Evolutionary conservation across 2,113 vertebrate genomes (phyloP).

Genomic region (Oncorhynchus gorbuscha): DNA sequence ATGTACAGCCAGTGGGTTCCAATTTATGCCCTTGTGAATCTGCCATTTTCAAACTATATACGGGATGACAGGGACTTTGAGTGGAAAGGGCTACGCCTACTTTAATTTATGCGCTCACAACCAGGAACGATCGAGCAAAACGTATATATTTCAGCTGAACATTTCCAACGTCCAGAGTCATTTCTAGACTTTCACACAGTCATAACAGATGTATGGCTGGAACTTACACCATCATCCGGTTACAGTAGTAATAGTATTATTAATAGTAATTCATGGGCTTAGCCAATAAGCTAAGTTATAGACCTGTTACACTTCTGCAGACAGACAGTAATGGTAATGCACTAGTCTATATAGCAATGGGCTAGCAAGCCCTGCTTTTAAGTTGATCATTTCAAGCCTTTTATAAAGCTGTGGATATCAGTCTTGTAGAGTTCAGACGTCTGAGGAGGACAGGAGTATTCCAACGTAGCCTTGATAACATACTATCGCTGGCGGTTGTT

Average conservation of each 20-base stretch:
- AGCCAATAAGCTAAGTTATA: neutral
- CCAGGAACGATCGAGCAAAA: neutral
- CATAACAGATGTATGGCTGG: neutral
- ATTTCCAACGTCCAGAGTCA: conserved; percentile 1
- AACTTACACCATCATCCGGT: neutral
- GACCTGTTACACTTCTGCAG: neutral
- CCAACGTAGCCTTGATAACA: conserved; percentile 55
- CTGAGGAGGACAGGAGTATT: conserved; percentile 44
- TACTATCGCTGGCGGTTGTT: conserved; percentile 54
- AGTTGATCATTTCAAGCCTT: conserved; percentile 1
- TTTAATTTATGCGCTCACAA: no score
- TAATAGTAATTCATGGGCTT: neutral
- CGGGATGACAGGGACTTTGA: no score
- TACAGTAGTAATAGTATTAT: neutral
- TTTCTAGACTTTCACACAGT: neutral
- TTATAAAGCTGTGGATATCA: conserved; percentile 33
- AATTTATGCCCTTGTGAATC: no score
- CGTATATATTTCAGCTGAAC: neutral
- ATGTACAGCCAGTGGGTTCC: no score
- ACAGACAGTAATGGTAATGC: neutral
- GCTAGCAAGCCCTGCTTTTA: neutral
- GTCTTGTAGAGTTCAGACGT: conserved; percentile 36
- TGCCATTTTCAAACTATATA: no score
- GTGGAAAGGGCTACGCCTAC: no score
- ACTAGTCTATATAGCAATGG: neutral